Base-by-base conservation (phyloP, 2,797 vertebrate genomes). In the Astyanax mexicanus region DNA sequence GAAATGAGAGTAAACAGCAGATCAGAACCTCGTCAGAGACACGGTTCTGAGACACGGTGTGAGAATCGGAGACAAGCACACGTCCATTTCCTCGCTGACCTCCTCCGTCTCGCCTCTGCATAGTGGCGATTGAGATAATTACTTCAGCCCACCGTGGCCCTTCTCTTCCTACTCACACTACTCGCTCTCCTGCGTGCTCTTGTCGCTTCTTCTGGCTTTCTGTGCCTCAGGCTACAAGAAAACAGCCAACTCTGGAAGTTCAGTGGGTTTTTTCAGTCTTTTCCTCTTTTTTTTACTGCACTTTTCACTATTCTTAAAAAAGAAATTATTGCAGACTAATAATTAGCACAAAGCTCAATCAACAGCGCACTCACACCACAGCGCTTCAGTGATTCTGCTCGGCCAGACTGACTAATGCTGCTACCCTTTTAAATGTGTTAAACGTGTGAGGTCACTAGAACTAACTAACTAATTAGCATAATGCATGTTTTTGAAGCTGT, bases 121-220 rank as follows among this genome's bases (percentile, higher is more conserved):
- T 70, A 89, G 85, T 82, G 85, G 85, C 42, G 68, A 79, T 68
- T 76, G 85, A 89, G 86, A 86, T 90, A 91, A 92, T 91, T 89
- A 87, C 86, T 89, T 84, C 87, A 87, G 85, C 89, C 86, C 84
- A 77, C 82, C 84, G 77, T 88, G 86, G 88, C 87, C 89, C 87
- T 82, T 81, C 81, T 81, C 86, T 88, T 89, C 87, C 87, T 83
- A 89, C 88, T 84, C 89, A 85, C 75, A 7, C 15, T 32, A 7
- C 15, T 32, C 57, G 86, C 83, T 81, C 45, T 86, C 83, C 81
- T 38, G 76, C 80, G 84, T 80, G 72, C 80, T 79, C 78, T 83
- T 29, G 79, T 79, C 84, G 82, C 78, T 80, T 77, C 80, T 69
- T 29, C 9, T 61, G 61, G 66, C 21, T 66, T 66, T 35, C 4